Evolutionary conservation across 1,140 invertebrate species (phyloP).

Genomic region (Condylostylus longicornis): DNA sequence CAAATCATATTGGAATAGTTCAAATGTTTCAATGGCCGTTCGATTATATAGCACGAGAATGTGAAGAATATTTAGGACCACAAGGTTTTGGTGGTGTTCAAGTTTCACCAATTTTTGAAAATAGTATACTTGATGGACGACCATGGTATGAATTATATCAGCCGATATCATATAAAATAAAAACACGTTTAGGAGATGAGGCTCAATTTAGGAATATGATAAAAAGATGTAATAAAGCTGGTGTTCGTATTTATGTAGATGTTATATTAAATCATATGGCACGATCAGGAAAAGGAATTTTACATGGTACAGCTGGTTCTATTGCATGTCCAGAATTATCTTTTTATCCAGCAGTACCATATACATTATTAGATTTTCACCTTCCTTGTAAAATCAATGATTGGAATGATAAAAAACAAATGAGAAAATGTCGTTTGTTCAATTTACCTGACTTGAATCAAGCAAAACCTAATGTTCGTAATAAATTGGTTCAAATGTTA

Average conservation of each 20-base stretch:
- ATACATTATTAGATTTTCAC: conserved; percentile 34
- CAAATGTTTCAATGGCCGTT: conserved; percentile 59
- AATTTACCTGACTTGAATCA: conserved; percentile 58
- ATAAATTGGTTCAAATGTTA: conserved; percentile 47
- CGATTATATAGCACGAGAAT: conserved; percentile 54
- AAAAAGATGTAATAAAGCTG: conserved; percentile 50
- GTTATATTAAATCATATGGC: conserved; percentile 66
- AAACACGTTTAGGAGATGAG: conserved; percentile 60
- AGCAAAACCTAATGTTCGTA: conserved; percentile 42
- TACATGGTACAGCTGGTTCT: conserved; percentile 38
- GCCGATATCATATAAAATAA: conserved; percentile 64
- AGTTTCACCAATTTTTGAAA: conserved; percentile 40
- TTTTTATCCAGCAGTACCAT: conserved; percentile 37
- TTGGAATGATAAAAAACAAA: conserved; percentile 36
- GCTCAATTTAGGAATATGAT: conserved; percentile 61
- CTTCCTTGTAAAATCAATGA: conserved; percentile 35
- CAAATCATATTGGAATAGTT: conserved; percentile 34
- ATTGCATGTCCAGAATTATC: conserved; percentile 26
- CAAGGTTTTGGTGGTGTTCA: conserved; percentile 56
- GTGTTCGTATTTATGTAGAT: conserved; percentile 63
- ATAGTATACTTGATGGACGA: conserved; percentile 26
- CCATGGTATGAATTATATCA: conserved; percentile 78
- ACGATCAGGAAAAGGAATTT: conserved; percentile 2
- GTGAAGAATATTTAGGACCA: conserved; percentile 51
- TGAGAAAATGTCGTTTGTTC: conserved; percentile 55